Conservation (phyloP, 2,888 invertebrate species). For the Epirrhoe alternata region DNA sequence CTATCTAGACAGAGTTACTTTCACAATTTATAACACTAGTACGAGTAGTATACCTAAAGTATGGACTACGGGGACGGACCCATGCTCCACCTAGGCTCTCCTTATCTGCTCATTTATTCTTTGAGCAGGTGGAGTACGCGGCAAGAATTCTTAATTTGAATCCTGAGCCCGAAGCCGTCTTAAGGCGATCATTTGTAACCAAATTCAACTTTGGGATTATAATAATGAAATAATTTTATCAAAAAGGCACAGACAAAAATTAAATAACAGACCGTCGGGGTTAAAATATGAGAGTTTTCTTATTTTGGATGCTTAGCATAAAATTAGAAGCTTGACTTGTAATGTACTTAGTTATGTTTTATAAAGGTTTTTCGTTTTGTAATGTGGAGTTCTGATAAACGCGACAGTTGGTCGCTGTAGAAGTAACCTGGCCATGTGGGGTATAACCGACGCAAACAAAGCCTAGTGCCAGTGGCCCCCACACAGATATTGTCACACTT, state of each 20-base stretch:
- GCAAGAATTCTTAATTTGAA: conserved; percentile 29
- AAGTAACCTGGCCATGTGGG: too few species aligned
- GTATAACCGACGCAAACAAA: too few species aligned
- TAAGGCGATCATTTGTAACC: conserved; percentile 32
- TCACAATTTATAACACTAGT: too few species aligned
- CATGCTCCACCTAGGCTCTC: too few species aligned
- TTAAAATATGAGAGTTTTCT: conserved; percentile 20
- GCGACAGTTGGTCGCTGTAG: too few species aligned
- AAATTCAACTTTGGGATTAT: conserved; percentile 42
- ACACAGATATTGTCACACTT: too few species aligned
- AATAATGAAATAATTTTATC: conserved; percentile 45
- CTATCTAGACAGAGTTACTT: too few species aligned
- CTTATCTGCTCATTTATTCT: too few species aligned
- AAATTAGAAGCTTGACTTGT: conserved; percentile 10
- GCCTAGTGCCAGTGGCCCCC: too few species aligned
- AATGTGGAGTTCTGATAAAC: neutral
- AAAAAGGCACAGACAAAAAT: conserved; percentile 29
- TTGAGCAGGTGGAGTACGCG: conserved; percentile 24
- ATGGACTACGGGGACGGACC: too few species aligned
- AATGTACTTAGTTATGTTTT: neutral
- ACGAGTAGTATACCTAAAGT: too few species aligned
- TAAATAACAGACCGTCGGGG: conserved; percentile 19
- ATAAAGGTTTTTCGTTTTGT: neutral
- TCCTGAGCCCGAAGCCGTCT: conserved; percentile 16
- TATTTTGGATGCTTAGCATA: conserved; percentile 19